Percentiles rank a stretch among this genome's conserved stretches.
phyloP scores from a whole-genome alignment of 2,888 invertebrate genomes.

The Heliconius erato region DNA sequence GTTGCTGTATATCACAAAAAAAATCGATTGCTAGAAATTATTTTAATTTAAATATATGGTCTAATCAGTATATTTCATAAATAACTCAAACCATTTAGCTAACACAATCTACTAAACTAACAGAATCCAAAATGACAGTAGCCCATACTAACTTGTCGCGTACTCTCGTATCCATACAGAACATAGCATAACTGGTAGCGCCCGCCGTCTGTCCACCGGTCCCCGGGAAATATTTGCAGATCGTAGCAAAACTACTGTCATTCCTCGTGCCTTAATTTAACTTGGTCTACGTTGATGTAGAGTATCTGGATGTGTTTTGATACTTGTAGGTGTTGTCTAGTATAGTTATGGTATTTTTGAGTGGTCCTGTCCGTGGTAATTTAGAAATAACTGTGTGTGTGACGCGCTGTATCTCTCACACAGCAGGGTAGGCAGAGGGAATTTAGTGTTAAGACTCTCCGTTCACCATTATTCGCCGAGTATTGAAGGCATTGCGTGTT shows the following conservation, averaged over 20 bases:
- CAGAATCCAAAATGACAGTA: not conserved
- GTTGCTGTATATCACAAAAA: too few relatives aligned
- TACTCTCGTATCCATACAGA: slow-evolving; percentile 23
- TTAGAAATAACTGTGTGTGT: too few relatives aligned
- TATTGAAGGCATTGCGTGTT: too few relatives aligned
- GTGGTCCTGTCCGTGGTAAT: too few relatives aligned
- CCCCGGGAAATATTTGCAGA: slow-evolving; percentile 48
- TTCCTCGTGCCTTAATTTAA: slow-evolving; percentile 49
- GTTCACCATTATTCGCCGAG: too few relatives aligned
- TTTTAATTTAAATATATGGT: too few relatives aligned
- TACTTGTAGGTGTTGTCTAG: not conserved
- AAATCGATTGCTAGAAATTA: too few relatives aligned
- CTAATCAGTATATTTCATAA: not conserved
- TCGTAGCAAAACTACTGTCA: slow-evolving; percentile 47
- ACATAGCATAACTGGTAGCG: slow-evolving; percentile 27
- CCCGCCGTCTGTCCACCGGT: slow-evolving; percentile 39
- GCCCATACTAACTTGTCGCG: slow-evolving; percentile 5
- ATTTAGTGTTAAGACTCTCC: too few relatives aligned
- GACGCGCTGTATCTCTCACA: too few relatives aligned
- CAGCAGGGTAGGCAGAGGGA: too few relatives aligned
- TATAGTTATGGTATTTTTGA: not conserved
- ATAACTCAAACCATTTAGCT: not conserved
- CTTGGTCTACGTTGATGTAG: slow-evolving; percentile 38
- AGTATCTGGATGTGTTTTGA: slow-evolving; percentile 29
- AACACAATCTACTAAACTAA: not conserved